These are phyloP conservation scores for Porites australiensis DNA, from an alignment of 64 coral and sea anemone species.

Conservation along the genomic window DNA sequence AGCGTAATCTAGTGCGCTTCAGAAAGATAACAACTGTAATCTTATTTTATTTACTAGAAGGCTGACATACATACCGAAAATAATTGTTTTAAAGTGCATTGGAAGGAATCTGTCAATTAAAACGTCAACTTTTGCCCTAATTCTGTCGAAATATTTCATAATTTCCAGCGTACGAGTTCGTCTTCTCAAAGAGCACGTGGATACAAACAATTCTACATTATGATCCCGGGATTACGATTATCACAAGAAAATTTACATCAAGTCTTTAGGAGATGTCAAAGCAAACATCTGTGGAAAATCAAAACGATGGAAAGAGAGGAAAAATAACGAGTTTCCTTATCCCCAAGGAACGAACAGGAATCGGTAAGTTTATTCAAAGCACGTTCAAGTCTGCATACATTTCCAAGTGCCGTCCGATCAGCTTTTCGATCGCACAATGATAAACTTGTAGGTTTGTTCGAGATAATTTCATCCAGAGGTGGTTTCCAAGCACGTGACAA, in stretches of 20 bases:
- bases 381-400: background rate
- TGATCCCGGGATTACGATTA: background rate
- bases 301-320: conserved; percentile 17
- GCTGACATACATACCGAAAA: background rate
- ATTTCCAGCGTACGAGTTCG: conserved; percentile 1
- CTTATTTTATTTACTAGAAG: conserved; percentile 9
- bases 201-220: background rate
- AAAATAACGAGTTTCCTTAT: conserved; percentile 19
- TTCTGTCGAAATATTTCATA: conserved; percentile 23
- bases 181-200: background rate
- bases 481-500: conserved; percentile 7
- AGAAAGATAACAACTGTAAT: conserved; percentile 19
- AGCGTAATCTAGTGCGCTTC: conserved; percentile 13
- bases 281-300: conserved; percentile 34
- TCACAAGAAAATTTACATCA: conserved; percentile 18
- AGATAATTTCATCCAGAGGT: conserved; percentile 12
- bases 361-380: conserved; percentile 1
- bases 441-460: background rate
- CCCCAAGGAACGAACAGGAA: conserved; percentile 30
- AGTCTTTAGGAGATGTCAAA: conserved; percentile 18
- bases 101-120: conserved; percentile 21
- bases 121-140: conserved; percentile 15
- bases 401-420: conserved; percentile 5
- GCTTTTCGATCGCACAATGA: background rate
- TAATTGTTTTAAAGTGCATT: conserved; percentile 29